phyloP scores from a whole-genome alignment of 2,888 invertebrate species.

The Lasioglossum pauxillum region DNA sequence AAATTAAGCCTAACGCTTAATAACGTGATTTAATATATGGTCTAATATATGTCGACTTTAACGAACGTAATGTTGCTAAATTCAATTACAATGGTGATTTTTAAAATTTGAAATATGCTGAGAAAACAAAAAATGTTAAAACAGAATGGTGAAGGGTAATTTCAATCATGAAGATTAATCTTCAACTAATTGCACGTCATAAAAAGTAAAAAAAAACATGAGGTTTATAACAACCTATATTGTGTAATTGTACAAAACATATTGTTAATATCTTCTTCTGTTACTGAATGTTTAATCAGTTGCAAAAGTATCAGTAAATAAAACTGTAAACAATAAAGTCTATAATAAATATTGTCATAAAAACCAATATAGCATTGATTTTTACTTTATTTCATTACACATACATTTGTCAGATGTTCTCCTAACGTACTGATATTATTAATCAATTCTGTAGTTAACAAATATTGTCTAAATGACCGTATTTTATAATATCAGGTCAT shows the following conservation, averaged over 20 bases:
- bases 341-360: neutral
- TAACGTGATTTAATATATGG: too few species aligned
- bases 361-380: neutral
- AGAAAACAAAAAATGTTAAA: neutral
- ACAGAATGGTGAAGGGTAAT: neutral
- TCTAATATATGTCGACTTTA: neutral
- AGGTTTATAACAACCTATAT: neutral
- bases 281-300: neutral
- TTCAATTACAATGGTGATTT: neutral
- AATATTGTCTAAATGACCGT: too few species aligned
- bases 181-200: neutral
- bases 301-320: neutral
- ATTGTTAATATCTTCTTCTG: neutral
- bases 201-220: neutral
- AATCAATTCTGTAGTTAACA: too few species aligned
- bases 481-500: too few species aligned
- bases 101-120: neutral
- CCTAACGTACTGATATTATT: too few species aligned
- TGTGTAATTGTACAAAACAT: neutral
- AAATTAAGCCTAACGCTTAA: slow-evolving; percentile 82
- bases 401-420: too few species aligned
- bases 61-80: neutral
- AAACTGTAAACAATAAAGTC: neutral
- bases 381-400: neutral
- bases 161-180: neutral